Base-by-base conservation (phyloP, 1,140 invertebrate genomes). In the Colletes latitarsis region DNA sequence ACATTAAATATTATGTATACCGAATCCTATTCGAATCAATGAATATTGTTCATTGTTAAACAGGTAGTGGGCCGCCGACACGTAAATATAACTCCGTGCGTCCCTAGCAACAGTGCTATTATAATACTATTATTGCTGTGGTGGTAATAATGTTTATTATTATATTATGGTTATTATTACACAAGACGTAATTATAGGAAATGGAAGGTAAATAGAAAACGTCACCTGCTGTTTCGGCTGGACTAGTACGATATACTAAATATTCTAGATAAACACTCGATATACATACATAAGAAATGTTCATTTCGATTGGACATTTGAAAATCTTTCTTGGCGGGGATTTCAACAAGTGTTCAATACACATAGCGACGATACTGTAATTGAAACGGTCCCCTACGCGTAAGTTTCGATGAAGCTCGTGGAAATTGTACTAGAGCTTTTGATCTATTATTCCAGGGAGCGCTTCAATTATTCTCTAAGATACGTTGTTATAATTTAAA, bases 111-210 rank as follows among this genome's bases (percentile, higher is more conserved):
- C 82, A 89, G 84, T 88, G 87, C 86, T 89, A 89, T 88, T 89
- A 85, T 83, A 87, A 81, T 84, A 88, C 82, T 89, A 88, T 89
- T 89, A 90, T 90, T 90, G 88, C 88, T 90, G 89, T 89, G 87
- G 86, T 90, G 89, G 89, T 90, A 89, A 90, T 91, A 86, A 89
- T 86, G 82, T 91, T 91, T 91, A 91, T 91, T 90, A 89, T 89
- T 87, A 88, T 88, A 86, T 88, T 88, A 88, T 88, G 69, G 70
- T 88, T 84, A 90, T 90, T 87, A 90, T 86, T 82, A 86, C 84
- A 84, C 77, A 81, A 87, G 75, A 86, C 77, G 62, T 82, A 88
- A 84, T 63, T 88, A 87, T 84, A 88, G 79, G 74, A 86, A 83
- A 77, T 64, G 77, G 64, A 85, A 75, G 71, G 55, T 77, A 85